Conservation (phyloP, 2,888 invertebrate species). For the Sialis fuliginosa region DNA sequence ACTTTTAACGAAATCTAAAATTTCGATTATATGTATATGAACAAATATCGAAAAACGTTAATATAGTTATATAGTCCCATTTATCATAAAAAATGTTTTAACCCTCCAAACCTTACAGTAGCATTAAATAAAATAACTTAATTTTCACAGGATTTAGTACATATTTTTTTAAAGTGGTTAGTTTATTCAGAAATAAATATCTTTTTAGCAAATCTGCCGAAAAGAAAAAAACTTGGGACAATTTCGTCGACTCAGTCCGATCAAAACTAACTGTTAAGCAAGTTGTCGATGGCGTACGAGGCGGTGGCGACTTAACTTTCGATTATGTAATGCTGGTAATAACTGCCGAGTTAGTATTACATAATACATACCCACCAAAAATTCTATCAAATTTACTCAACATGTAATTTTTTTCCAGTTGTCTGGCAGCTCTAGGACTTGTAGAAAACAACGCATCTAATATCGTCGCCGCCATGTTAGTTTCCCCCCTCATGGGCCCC, state of each 20-base stretch:
- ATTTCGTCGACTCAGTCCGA: constrained; percentile 57
- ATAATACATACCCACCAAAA: background rate
- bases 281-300: constrained; percentile 61
- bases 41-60: too few relatives aligned
- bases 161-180: background rate
- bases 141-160: too few relatives aligned
- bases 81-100: too few relatives aligned
- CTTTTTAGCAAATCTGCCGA: constrained; percentile 20
- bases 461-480: constrained; percentile 60
- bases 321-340: constrained; percentile 64
- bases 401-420: constrained; percentile 26
- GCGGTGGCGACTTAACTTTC: constrained; percentile 64
- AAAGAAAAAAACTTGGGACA: constrained; percentile 45
- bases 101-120: too few relatives aligned
- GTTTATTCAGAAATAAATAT: constrained; percentile 1
- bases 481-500: constrained; percentile 65
- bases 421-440: constrained; percentile 65
- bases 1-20: too few relatives aligned
- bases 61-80: too few relatives aligned
- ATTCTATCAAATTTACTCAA: background rate
- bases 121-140: too few relatives aligned
- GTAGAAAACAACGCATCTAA: constrained; percentile 71
- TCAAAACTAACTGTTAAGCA: constrained; percentile 67
- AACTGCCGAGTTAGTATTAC: constrained; percentile 55
- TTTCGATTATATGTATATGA: too few relatives aligned